Percentiles rank a stretch among this genome's conserved stretches.
phyloP scores from a whole-genome alignment of 2,113 vertebrate species.

The Clarias macrocephalus region DNA sequence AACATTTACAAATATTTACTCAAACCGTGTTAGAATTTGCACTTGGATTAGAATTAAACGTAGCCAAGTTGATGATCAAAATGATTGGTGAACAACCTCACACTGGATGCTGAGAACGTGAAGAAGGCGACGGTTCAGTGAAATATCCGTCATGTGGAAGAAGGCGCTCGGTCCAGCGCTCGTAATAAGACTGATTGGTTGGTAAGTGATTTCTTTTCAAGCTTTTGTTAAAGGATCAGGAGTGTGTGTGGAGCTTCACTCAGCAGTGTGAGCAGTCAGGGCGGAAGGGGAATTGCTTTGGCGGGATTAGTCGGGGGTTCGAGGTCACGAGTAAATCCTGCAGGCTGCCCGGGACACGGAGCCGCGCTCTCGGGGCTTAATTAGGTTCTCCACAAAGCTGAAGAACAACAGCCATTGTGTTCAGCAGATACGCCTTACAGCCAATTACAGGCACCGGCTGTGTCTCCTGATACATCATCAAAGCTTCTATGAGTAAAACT shows the following conservation, averaged over 20 bases:
- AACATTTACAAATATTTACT: too few relatives aligned
- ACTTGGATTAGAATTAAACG: neutral
- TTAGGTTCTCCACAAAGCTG: conserved; percentile 30
- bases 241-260: conserved; percentile 10
- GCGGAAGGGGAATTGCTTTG: conserved; percentile 31
- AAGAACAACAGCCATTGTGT: conserved; percentile 32
- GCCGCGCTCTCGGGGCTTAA: conserved; percentile 10
- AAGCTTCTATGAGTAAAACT: neutral
- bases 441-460: neutral
- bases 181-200: conserved; percentile 9
- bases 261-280: conserved; percentile 11
- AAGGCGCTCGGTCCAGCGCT: neutral
- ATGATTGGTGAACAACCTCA: neutral
- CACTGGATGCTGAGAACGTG: neutral
- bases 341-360: conserved; percentile 39
- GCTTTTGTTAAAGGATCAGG: conserved; percentile 42
- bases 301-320: conserved; percentile 37
- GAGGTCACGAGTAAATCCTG: conserved; percentile 72
- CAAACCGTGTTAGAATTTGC: too few relatives aligned
- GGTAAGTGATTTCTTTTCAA: conserved; percentile 33
- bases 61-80: neutral
- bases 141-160: neutral
- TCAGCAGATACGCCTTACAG: neutral
- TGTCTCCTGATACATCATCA: neutral
- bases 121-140: neutral